Evolutionary conservation across 2,113 vertebrate species (phyloP).

Genomic region (Saimiri boliviensis): DNA sequence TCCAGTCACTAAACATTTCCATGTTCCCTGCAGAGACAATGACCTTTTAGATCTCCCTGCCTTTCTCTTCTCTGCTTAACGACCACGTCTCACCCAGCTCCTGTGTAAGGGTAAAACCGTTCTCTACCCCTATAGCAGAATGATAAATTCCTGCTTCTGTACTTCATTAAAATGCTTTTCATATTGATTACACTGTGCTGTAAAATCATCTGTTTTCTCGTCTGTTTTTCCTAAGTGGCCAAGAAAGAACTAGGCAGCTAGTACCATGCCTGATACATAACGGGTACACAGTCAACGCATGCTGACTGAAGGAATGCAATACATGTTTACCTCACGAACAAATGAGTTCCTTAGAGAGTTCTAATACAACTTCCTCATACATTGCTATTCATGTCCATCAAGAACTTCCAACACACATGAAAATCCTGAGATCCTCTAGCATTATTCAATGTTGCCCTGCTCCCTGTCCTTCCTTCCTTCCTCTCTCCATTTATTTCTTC

Average conservation of each 20-base stretch:
- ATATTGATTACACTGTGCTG: not conserved
- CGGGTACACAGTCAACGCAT: not conserved
- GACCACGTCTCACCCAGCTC: not conserved
- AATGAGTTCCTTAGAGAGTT: not conserved
- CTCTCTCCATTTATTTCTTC: not conserved
- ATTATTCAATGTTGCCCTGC: not conserved
- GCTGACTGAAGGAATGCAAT: not conserved
- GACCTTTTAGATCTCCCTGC: not conserved
- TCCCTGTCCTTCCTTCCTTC: not conserved
- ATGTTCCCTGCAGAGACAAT: not conserved
- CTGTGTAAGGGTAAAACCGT: not conserved
- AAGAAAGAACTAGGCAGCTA: no score
- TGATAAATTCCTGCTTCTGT: not conserved
- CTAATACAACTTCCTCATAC: not conserved
- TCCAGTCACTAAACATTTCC: not conserved
- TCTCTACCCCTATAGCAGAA: not conserved
- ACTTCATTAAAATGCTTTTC: not conserved
- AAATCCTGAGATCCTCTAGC: not conserved
- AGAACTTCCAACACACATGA: not conserved
- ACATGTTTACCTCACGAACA: not conserved
- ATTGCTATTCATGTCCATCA: not conserved
- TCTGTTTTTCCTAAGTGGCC: not conserved
- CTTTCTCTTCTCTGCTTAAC: not conserved
- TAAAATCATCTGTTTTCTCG: not conserved
- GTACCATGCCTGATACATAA: not conserved